Percentiles rank a stretch among this genome's conserved stretches.
Conservation (phyloP, 2,113 vertebrate species). For the Heterocephalus glaber region DNA sequence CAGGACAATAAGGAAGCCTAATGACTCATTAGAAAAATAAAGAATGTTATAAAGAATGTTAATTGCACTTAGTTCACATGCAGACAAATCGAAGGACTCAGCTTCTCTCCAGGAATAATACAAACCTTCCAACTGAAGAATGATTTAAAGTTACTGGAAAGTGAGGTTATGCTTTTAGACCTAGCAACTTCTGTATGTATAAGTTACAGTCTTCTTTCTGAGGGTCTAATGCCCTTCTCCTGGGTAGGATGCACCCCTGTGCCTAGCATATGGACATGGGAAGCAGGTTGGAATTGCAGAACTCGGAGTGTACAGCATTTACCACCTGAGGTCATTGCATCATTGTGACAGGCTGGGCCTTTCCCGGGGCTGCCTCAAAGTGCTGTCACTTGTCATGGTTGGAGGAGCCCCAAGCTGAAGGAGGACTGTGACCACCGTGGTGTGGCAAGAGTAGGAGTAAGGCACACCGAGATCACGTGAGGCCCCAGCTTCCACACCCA, state of each 20-base stretch:
- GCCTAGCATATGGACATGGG: neutral
- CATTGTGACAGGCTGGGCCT: neutral
- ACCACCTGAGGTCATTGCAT: neutral
- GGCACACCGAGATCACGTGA: neutral
- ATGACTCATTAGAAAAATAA: conserved; percentile 7
- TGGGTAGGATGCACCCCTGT: neutral
- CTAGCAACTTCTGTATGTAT: neutral
- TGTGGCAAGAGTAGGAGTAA: neutral
- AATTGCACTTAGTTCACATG: neutral
- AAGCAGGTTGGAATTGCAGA: neutral
- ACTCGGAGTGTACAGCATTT: neutral
- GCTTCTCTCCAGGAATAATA: neutral
- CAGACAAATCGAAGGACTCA: neutral
- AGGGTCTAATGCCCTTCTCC: neutral
- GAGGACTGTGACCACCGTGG: rapidly evolving
- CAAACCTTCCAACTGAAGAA: neutral
- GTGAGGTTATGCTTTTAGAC: neutral
- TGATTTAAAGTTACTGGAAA: neutral
- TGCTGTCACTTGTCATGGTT: neutral
- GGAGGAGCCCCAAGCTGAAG: neutral
- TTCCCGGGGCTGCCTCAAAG: neutral
- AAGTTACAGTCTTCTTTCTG: neutral
- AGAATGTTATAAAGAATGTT: neutral
- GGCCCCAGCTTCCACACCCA: too few relatives aligned
- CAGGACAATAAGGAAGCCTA: neutral